Evolutionary conservation across 2,888 invertebrate species (phyloP), one percentile per base, ranked within the genome.

Genomic region (Dicycla oo): DNA sequence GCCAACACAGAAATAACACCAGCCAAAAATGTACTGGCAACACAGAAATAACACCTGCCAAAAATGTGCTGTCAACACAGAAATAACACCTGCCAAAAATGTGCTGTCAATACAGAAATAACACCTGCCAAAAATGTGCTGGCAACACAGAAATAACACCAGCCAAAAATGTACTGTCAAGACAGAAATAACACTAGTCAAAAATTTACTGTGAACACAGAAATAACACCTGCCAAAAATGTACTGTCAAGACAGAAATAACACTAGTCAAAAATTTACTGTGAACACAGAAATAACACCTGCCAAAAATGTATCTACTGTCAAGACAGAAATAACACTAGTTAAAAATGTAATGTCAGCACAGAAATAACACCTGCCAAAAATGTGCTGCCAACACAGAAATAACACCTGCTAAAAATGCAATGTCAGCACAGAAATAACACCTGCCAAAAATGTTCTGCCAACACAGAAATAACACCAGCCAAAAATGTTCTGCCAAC

Each of bases 321-420:
- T 58, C 58, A 73, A 47, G 26, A 57, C 34, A 45, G 10, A 57
- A 45, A 51, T 43, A 51, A 73, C 26, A 60, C 10, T 30, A 54
- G 30, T 6, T 20, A 40, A n/a, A n/a, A n/a, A n/a, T n/a, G n/a
- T n/a, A n/a, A n/a, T n/a, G n/a, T n/a, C n/a, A n/a, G n/a, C n/a
- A n/a, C n/a, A n/a, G n/a, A n/a, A n/a, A n/a, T n/a, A n/a, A n/a
- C n/a, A n/a, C n/a, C n/a, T n/a, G n/a, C n/a, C n/a, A n/a, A n/a
- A n/a, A 23, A 49, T 15, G 15, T 49, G 34, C 49, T 30, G 18
- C 53, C 58, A 73, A 47, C 34, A 57, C 34, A 45, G 10, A 57
- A 45, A 51, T 43, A 51, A 73, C 26, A 60, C 10, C 40, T 60
- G 30, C 8, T 20, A 40, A n/a, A n/a, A n/a, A n/a, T n/a, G n/a